Evolutionary conservation across 2,113 vertebrate species (phyloP), one percentile per base, ranked within the genome.

Genomic region (Acanthisitta chloris): DNA sequence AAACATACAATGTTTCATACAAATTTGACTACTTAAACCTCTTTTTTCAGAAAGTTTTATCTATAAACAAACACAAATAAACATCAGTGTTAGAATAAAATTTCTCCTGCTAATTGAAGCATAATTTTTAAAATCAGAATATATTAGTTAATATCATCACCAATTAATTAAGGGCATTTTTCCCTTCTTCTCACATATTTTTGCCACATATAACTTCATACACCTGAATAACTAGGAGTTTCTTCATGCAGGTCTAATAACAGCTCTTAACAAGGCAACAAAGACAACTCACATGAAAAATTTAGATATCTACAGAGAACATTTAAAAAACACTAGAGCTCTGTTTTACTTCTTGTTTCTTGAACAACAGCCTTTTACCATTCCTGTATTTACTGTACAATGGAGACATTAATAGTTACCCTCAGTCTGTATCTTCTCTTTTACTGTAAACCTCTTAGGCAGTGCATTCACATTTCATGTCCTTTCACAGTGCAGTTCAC

Each of bases 401-500:
- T 94, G 95, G 92, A 96, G 49, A 94, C 62, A 80, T 96, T 97
- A 96, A 96, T 92, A 95, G 88, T 86, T 93, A 94, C 86, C 94
- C n/a, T 94, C 82, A 97, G 90, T 84, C 94, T 90, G 81, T 71
- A 94, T 80, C 82, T 93, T 96, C 95, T 95, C 95, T 97, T 83
- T 87, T 59, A 64, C 86, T 89, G 91, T 95, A 96, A 97, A 97
- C 92, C 94, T 98, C 93, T 97, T 88, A 96, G 82, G 96, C 95
- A 96, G 69, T 38, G 72, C 76, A 69, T 85, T 92, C 48, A 78
- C 94, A 93, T 96, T 97, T 96, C 95, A 96, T 90, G 96, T 98
- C 92, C 96, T 97, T 98, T 98, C 94, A 97, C 97, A 97, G 74
- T 46, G 88, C 94, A 95, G 95, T 97, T 98, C 96, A 97, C 97